phyloP scores from a whole-genome alignment of 2,113 vertebrate species.

The Tragulus kanchil region DNA sequence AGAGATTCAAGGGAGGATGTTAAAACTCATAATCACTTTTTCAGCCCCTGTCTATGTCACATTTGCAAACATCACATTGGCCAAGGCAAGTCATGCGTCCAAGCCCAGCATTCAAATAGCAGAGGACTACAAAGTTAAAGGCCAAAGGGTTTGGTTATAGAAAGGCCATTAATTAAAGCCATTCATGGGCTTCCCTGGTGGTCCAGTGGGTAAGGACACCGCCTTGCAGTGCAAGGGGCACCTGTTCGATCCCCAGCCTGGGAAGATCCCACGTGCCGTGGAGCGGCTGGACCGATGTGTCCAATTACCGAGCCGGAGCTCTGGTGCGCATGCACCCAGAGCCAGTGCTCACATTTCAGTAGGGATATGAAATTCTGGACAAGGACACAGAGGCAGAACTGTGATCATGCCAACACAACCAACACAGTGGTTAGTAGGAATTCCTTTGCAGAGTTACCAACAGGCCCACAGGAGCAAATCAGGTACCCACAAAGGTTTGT shows the following conservation, averaged over 20 bases:
- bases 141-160: not conserved
- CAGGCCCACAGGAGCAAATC: not conserved
- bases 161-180: not conserved
- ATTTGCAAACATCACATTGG: constrained; percentile 17
- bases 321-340: too few relatives aligned
- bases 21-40: not conserved
- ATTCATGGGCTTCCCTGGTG: not conserved
- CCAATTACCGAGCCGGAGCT: too few relatives aligned
- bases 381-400: not conserved
- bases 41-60: not conserved
- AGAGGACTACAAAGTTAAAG: not conserved
- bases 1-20: not conserved
- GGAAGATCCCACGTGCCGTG: too few relatives aligned
- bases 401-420: not conserved
- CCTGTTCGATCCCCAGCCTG: too few relatives aligned
- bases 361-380: not conserved
- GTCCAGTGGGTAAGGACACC: too few relatives aligned
- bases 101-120: not conserved
- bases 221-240: too few relatives aligned
- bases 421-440: not conserved
- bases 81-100: not conserved
- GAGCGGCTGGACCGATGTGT: too few relatives aligned
- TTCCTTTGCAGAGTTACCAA: not conserved
- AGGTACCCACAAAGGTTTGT: not conserved
- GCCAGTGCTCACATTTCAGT: not conserved